Evolutionary conservation across 37 sponge, comb jelly and placozoan species (phyloP).

Genomic region (Diacarnus erythraeanus): DNA sequence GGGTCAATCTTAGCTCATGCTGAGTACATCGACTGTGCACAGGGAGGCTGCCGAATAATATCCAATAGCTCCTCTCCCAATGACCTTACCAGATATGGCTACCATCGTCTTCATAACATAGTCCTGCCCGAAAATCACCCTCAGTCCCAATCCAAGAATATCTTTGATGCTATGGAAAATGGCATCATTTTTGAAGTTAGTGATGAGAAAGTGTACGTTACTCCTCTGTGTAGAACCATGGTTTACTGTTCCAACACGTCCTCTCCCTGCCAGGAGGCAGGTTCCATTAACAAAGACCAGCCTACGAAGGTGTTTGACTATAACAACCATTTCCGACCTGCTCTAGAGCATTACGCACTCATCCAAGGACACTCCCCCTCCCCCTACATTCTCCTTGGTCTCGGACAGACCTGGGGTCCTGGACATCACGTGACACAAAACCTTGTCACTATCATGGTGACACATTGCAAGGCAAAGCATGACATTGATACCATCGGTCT

Average conservation of each 20-base stretch:
- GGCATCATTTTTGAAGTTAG: constrained; percentile 49
- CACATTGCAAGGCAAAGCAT: constrained; percentile 42
- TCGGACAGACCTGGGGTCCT: constrained; percentile 85
- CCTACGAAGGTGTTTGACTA: constrained; percentile 72
- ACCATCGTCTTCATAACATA: neutral
- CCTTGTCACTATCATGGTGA: constrained; percentile 57
- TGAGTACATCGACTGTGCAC: constrained; percentile 24
- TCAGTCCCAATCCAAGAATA: constrained; percentile 13
- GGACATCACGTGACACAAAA: constrained; percentile 60
- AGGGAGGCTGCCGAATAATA: constrained; percentile 41
- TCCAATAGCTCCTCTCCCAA: neutral
- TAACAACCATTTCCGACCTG: constrained; percentile 35
- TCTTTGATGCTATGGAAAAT: constrained; percentile 53
- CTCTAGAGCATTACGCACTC: constrained; percentile 40
- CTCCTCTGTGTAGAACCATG: constrained; percentile 36
- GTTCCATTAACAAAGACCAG: constrained; percentile 30
- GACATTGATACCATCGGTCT: constrained; percentile 45
- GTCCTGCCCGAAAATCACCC: constrained; percentile 51
- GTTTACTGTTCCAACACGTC: constrained; percentile 44
- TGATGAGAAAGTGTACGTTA: constrained; percentile 57
- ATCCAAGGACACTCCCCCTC: constrained; percentile 41
- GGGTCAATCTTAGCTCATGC: constrained; percentile 21
- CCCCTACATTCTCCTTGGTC: constrained; percentile 58
- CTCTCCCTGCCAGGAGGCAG: constrained; percentile 1
- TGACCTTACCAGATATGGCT: neutral